A percentile compares a stretch with the other conserved stretches of the same genome.
These are phyloP conservation scores for Halocaridina rubra DNA, from an alignment of 2,888 invertebrate species.

Conservation along the genomic window DNA sequence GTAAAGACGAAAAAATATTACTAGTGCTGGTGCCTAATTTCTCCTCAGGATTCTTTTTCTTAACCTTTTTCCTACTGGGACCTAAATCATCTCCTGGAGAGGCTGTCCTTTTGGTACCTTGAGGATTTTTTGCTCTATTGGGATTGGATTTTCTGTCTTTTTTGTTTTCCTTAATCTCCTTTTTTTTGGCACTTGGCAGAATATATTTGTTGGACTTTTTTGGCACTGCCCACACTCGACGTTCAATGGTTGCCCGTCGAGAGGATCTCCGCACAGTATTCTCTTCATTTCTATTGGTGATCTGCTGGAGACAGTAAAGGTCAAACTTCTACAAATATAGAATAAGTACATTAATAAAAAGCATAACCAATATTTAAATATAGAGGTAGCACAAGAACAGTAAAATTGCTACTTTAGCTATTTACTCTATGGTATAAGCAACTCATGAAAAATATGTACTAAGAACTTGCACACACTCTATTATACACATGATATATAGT, in stretches of 20 bases:
- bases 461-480: too few relatives aligned
- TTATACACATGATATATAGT: too few relatives aligned
- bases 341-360: too few relatives aligned
- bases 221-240: constrained; percentile 54
- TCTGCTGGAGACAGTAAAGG: constrained; percentile 17
- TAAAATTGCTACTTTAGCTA: too few relatives aligned
- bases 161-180: not conserved
- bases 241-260: constrained; percentile 52
- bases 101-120: constrained; percentile 24
- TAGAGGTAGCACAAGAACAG: too few relatives aligned
- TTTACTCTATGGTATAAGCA: too few relatives aligned
- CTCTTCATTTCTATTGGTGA: constrained; percentile 25
- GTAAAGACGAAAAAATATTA: not conserved
- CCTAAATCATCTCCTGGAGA: constrained; percentile 29
- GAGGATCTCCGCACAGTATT: constrained; percentile 50
- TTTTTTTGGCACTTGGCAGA: constrained; percentile 1
- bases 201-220: constrained; percentile 28
- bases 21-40: not conserved
- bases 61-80: constrained; percentile 36
- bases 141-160: constrained; percentile 10
- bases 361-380: too few relatives aligned
- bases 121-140: not conserved
- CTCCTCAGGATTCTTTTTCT: constrained; percentile 29
- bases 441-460: too few relatives aligned
- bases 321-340: too few relatives aligned